Evolutionary conservation across 2,797 vertebrate species (phyloP).

Genomic region (Hemibagrus guttatus): DNA sequence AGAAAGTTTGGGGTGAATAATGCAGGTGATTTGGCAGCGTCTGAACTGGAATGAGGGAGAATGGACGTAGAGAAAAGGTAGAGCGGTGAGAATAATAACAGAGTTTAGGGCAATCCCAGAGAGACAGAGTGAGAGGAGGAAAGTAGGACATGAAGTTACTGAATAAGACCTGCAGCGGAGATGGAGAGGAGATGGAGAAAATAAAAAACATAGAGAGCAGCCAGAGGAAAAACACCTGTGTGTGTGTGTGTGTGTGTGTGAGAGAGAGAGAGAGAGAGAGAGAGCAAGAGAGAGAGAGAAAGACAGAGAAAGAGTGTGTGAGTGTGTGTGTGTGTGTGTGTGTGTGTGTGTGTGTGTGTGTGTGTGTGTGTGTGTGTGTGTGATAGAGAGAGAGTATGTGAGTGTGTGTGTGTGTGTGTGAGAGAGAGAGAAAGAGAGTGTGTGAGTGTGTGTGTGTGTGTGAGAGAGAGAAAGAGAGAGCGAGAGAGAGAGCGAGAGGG

Average conservation of each 20-base stretch:
- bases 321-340: too few relatives aligned
- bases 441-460: too few relatives aligned
- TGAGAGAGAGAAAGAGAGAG: neutral
- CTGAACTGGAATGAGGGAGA: neutral
- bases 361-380: neutral
- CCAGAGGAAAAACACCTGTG: neutral
- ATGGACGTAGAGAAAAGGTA: neutral
- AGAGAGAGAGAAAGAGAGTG: neutral
- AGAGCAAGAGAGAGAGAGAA: too few relatives aligned
- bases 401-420: too few relatives aligned
- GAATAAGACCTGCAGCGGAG: constrained; percentile 15
- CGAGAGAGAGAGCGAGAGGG: neutral
- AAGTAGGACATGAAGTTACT: constrained; percentile 31
- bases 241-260: neutral
- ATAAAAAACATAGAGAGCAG: neutral
- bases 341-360: neutral
- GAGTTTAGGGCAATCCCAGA: constrained; percentile 1
- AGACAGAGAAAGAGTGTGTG: too few relatives aligned
- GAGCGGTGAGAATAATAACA: neutral
- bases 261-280: neutral
- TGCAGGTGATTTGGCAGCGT: constrained; percentile 17
- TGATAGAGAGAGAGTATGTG: too few relatives aligned
- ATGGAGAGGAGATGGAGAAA: neutral
- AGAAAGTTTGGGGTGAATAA: constrained; percentile 14
- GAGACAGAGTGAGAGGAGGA: constrained; percentile 10